Conservation (phyloP, 92 coral and sea anemone species). For the Zoanthus solanderi region DNA sequence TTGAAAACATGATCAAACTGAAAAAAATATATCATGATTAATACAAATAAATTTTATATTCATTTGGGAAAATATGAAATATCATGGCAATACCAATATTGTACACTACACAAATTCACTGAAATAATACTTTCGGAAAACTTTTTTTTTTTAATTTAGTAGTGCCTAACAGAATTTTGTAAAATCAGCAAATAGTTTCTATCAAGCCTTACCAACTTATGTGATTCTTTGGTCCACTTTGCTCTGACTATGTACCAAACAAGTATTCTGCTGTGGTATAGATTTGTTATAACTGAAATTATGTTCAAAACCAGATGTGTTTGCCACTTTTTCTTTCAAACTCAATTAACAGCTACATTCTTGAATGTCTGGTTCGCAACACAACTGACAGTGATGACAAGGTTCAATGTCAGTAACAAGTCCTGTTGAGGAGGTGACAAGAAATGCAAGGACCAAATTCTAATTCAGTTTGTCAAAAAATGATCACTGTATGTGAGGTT, state of each 20-base stretch:
- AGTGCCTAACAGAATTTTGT: background rate
- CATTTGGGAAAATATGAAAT: too few species aligned
- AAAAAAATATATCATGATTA: too few species aligned
- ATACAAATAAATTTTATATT: too few species aligned
- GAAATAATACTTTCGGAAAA: too few species aligned
- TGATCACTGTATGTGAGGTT: constrained; percentile 62
- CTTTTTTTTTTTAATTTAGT: too few species aligned
- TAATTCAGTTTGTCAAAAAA: constrained; percentile 38
- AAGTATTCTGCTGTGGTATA: constrained; percentile 26
- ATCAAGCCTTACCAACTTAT: constrained; percentile 14
- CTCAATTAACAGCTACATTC: constrained; percentile 36
- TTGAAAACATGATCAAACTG: too few species aligned
- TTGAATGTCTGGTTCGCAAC: constrained; percentile 22
- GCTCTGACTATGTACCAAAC: constrained; percentile 21
- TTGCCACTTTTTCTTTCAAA: constrained; percentile 49
- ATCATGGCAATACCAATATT: too few species aligned
- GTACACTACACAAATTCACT: too few species aligned
- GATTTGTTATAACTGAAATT: background rate
- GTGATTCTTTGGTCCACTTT: constrained; percentile 9
- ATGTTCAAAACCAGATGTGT: constrained; percentile 23
- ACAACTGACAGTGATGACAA: constrained; percentile 13
- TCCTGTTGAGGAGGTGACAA: constrained; percentile 64
- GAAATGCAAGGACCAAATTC: constrained; percentile 33
- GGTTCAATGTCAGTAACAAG: constrained; percentile 57
- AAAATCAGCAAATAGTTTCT: constrained; percentile 28